phyloP scores from a whole-genome alignment of 2,113 vertebrate genomes.

The Nesoenas mayeri region DNA sequence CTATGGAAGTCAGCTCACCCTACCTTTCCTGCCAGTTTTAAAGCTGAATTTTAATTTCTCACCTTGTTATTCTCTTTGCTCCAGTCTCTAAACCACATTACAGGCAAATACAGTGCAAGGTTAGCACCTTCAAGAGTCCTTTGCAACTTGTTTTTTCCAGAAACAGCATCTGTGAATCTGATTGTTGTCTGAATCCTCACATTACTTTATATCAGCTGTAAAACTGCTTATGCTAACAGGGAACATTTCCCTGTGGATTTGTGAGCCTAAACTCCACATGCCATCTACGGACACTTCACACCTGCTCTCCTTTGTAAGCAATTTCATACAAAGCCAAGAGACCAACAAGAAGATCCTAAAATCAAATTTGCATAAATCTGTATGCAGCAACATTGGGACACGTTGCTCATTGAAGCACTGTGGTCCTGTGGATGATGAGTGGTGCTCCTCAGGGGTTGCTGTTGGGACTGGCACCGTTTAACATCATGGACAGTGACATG shows the following conservation, averaged over 20 bases:
- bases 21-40: neutral
- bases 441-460: too few relatives aligned
- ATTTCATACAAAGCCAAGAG: neutral
- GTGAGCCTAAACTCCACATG: neutral
- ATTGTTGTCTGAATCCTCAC: neutral
- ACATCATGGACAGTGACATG: too few relatives aligned
- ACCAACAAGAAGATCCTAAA: neutral
- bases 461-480: too few relatives aligned
- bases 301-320: neutral
- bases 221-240: neutral
- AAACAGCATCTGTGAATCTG: neutral
- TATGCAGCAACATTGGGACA: neutral
- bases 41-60: conserved; percentile 14
- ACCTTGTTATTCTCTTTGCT: neutral
- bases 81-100: neutral
- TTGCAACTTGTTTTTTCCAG: neutral
- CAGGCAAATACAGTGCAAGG: neutral
- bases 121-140: neutral
- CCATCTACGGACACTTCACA: neutral
- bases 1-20: neutral
- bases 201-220: neutral
- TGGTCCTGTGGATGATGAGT: too few relatives aligned
- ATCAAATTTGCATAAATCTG: neutral
- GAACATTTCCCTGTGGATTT: neutral
- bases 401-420: neutral